Percentiles rank a stretch among this genome's conserved stretches.
Evolutionary conservation across 2,113 vertebrate genomes (phyloP).

Genomic region (Columba janthina): DNA sequence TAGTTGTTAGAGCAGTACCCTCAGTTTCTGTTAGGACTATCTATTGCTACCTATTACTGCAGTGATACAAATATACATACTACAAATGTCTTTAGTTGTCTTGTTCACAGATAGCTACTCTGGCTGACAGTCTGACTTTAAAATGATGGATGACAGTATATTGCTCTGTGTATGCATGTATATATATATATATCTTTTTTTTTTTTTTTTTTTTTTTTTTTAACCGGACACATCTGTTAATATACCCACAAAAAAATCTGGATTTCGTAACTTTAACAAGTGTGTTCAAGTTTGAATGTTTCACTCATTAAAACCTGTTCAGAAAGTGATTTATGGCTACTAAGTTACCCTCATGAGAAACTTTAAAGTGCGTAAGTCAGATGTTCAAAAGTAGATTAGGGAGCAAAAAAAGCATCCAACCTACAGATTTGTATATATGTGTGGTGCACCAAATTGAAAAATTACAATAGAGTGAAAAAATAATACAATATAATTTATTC

Average conservation of each 20-base stretch:
- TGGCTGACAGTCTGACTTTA: not conserved
- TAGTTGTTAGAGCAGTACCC: not conserved
- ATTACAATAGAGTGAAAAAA: not conserved
- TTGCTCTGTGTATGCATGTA: not conserved
- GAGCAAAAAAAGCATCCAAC: not conserved
- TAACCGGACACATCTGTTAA: not conserved
- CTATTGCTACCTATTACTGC: not conserved
- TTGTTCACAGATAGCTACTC: not conserved
- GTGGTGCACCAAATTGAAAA: not conserved
- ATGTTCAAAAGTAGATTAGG: not conserved
- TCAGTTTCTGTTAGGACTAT: not conserved
- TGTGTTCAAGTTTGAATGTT: not conserved
- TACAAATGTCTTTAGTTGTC: not conserved
- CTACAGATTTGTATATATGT: not conserved
- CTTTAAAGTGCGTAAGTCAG: not conserved
- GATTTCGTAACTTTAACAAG: not conserved
- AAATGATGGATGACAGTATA: not conserved
- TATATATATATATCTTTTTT: too few relatives aligned
- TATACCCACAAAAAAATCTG: not conserved
- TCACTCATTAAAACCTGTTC: not conserved
- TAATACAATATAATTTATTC: not conserved
- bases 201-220: not conserved
- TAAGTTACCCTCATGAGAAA: not conserved
- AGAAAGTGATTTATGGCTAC: not conserved
- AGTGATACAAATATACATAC: not conserved